These are phyloP conservation scores for Drosophila mayri DNA, from an alignment of 1,140 invertebrate species.

Conservation along the genomic window DNA sequence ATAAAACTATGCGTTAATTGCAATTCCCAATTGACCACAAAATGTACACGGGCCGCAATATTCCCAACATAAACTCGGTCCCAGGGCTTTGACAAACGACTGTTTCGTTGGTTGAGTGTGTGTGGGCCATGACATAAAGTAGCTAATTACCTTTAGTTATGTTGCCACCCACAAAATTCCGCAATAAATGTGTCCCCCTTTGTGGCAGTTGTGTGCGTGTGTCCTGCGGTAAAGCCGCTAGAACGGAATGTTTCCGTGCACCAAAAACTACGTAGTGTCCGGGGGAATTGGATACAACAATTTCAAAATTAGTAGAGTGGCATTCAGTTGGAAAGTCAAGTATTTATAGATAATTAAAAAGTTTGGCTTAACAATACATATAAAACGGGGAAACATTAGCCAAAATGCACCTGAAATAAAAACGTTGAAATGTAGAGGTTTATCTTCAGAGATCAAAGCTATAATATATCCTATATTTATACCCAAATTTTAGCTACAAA, in stretches of 20 bases:
- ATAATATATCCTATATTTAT: background rate
- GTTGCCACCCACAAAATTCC: slow-evolving; percentile 71
- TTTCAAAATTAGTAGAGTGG: background rate
- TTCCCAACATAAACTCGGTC: slow-evolving; percentile 62
- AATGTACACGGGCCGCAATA: slow-evolving; percentile 40
- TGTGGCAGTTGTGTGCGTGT: slow-evolving; percentile 18
- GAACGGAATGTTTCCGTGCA: slow-evolving; percentile 35
- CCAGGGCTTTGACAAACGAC: slow-evolving; percentile 25
- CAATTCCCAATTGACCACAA: slow-evolving; percentile 76
- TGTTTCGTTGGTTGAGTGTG: slow-evolving; percentile 14
- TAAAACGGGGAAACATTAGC: background rate
- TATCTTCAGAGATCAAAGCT: background rate
- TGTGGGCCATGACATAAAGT: slow-evolving; percentile 67
- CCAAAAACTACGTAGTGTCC: slow-evolving; percentile 1
- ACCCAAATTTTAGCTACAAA: background rate
- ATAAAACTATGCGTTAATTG: slow-evolving; percentile 77
- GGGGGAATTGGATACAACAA: background rate
- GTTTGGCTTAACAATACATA: background rate
- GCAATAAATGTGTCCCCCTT: slow-evolving; percentile 61
- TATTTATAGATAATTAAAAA: background rate
- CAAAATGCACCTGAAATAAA: too few species aligned
- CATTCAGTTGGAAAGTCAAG: background rate
- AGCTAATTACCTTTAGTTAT: slow-evolving; percentile 82
- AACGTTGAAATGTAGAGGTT: background rate
- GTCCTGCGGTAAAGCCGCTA: slow-evolving; percentile 52